Evolutionary conservation across 2,113 vertebrate species (phyloP).

Genomic region (Mormoops blainvillei): DNA sequence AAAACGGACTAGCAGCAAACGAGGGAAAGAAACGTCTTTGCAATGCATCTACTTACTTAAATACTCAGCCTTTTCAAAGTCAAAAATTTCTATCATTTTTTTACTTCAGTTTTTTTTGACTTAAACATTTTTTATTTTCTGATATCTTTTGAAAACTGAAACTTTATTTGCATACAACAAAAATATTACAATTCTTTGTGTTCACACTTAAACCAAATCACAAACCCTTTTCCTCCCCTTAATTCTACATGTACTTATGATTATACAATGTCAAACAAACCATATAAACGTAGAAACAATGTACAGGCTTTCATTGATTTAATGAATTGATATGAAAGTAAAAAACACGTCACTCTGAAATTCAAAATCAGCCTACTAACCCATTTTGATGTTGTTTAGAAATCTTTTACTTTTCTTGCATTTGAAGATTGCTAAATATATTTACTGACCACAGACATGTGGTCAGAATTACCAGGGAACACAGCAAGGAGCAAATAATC

Average conservation of each 20-base stretch:
- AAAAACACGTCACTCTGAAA: not conserved
- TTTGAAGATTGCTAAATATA: not conserved
- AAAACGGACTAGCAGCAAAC: not conserved
- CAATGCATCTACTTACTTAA: not conserved
- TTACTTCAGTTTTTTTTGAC: not conserved
- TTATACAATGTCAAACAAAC: not conserved
- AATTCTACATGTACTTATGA: not conserved
- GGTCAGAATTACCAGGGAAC: not conserved
- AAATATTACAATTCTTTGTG: not conserved
- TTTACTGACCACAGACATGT: not conserved
- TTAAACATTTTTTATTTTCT: not conserved
- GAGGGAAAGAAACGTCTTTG: not conserved
- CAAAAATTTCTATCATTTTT: not conserved
- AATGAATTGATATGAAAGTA: not conserved
- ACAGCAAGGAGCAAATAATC: not conserved
- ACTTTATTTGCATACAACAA: not conserved
- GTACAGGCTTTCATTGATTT: not conserved
- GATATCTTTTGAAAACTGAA: not conserved
- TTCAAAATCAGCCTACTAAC: not conserved
- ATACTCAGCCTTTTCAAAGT: not conserved
- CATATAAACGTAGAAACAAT: not conserved
- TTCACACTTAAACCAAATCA: not conserved
- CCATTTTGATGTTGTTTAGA: conserved; percentile 4
- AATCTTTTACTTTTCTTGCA: not conserved
- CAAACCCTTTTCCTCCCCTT: not conserved